These are phyloP conservation scores for Lacanobia wlatinum DNA, from an alignment of 2,888 invertebrate genomes.

Conservation along the genomic window DNA sequence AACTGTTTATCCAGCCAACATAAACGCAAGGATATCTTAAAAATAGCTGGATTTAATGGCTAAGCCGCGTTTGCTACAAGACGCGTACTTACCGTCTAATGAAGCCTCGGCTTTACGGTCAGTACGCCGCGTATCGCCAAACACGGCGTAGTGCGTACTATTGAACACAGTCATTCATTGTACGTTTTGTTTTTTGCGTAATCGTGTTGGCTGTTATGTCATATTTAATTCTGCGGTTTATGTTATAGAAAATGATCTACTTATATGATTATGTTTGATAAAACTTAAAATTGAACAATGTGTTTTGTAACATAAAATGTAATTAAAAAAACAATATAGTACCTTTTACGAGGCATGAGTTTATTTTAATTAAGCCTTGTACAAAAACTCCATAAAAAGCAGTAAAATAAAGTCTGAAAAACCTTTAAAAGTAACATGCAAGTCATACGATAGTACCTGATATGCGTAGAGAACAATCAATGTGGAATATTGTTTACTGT, in stretches of 20 bases:
- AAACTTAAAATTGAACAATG: neutral
- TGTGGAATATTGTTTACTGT: too few species aligned
- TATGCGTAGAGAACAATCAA: too few species aligned
- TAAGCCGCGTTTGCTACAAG: neutral
- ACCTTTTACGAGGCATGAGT: too few species aligned
- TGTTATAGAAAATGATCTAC: too few species aligned
- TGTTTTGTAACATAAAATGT: neutral
- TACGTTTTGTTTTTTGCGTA: constrained; percentile 5
- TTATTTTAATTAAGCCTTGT: too few species aligned
- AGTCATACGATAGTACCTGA: too few species aligned
- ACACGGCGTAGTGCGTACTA: neutral
- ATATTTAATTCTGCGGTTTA: neutral
- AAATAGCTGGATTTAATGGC: constrained; percentile 26
- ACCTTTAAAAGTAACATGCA: too few species aligned
- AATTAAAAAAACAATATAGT: too few species aligned
- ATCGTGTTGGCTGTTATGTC: neutral
- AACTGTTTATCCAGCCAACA: neutral
- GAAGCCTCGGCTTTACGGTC: constrained; percentile 27
- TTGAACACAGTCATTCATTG: constrained; percentile 28
- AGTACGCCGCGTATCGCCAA: constrained; percentile 38
- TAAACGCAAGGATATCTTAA: constrained; percentile 1
- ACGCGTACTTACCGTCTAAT: constrained; percentile 36
- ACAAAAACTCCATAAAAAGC: too few species aligned
- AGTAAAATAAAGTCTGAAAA: too few species aligned
- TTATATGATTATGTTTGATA: too few species aligned